phyloP scores from a whole-genome alignment of 2,113 vertebrate genomes.

The Prochilodus magdalenae region DNA sequence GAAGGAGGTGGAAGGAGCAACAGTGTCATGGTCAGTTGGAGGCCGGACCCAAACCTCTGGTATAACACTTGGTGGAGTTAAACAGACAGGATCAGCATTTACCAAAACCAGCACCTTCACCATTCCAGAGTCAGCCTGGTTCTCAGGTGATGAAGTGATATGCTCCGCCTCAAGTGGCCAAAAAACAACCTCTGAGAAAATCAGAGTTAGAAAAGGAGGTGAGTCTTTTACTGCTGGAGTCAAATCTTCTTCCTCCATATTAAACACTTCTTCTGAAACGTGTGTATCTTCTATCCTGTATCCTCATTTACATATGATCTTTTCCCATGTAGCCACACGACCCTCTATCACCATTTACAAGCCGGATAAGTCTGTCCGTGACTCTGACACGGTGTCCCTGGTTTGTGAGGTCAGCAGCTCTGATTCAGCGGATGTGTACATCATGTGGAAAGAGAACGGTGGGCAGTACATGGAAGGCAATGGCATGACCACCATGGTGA shows the following conservation, averaged over 20 bases:
- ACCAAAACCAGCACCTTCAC: neutral
- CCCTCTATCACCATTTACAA: neutral
- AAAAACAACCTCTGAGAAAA: neutral
- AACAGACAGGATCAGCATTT: neutral
- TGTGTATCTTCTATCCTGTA: neutral
- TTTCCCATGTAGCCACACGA: neutral
- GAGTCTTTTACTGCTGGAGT: neutral
- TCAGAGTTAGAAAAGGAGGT: neutral
- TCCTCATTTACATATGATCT: neutral
- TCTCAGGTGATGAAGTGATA: neutral
- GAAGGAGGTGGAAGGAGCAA: neutral
- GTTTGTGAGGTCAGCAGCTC: slow-evolving; percentile 38
- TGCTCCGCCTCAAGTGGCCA: neutral
- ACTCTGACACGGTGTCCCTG: neutral
- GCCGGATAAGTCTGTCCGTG: neutral
- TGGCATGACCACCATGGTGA: neutral
- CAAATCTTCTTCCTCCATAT: neutral
- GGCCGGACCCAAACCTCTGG: too few species aligned
- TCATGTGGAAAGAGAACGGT: slow-evolving; percentile 3
- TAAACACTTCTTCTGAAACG: neutral
- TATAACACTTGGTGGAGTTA: neutral
- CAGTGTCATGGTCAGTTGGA: slow-evolving; percentile 1
- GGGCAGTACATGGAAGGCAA: neutral
- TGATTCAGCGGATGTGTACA: slow-evolving; percentile 22
- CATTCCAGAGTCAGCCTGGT: neutral